Conservation (phyloP, 2,888 invertebrate genomes). For the Oeneis ivallda region DNA sequence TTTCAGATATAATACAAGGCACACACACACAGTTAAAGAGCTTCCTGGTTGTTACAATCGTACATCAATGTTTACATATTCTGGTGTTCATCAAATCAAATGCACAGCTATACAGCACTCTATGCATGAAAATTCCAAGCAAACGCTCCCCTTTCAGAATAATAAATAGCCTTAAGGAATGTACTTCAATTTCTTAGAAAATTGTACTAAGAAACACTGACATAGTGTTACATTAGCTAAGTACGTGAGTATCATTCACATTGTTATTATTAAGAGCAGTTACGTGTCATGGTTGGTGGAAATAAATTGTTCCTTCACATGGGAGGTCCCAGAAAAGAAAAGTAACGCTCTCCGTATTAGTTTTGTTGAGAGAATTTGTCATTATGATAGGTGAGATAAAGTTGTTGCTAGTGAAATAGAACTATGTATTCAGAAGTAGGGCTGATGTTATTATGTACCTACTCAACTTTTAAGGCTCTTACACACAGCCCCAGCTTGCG, state of each 20-base stretch:
- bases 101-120: slow-evolving; percentile 19
- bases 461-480: not conserved
- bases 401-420: not conserved
- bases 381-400: slow-evolving; percentile 25
- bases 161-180: slow-evolving; percentile 43
- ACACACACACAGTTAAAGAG: too few species aligned
- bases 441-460: not conserved
- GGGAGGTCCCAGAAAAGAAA: slow-evolving; percentile 31
- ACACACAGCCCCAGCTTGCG: too few species aligned
- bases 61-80: not conserved
- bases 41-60: not conserved
- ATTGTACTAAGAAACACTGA: slow-evolving; percentile 45
- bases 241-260: slow-evolving; percentile 64
- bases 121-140: slow-evolving; percentile 35
- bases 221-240: slow-evolving; percentile 66
- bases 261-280: slow-evolving; percentile 46
- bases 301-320: slow-evolving; percentile 43
- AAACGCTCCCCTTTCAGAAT: slow-evolving; percentile 39
- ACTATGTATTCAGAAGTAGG: slow-evolving; percentile 1
- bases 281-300: slow-evolving; percentile 43
- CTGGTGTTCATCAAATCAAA: slow-evolving; percentile 25
- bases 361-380: slow-evolving; percentile 26
- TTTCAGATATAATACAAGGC: too few species aligned
- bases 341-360: slow-evolving; percentile 43
- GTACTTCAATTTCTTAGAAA: slow-evolving; percentile 58